A percentile compares a stretch with the other conserved stretches of the same genome.
Evolutionary conservation across 2,888 invertebrate genomes (phyloP).

Genomic region (Thera britannica): DNA sequence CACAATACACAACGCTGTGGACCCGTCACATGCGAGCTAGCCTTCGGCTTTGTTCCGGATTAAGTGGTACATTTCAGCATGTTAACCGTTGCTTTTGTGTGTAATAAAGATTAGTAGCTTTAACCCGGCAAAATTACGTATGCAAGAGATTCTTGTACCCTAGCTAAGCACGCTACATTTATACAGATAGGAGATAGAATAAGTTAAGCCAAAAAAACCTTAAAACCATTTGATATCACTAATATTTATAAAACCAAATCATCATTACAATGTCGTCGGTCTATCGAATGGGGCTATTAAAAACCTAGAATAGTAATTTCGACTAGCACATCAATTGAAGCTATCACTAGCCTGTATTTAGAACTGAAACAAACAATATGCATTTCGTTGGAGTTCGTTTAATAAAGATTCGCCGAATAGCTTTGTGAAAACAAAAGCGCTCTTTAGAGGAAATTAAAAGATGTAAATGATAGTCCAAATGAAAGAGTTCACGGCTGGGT

Average conservation of each 20-base stretch:
- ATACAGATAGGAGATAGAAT: background rate
- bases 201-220: background rate
- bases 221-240: no score
- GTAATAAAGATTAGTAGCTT: conserved; percentile 36
- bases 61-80: conserved; percentile 52
- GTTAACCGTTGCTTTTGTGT: conserved; percentile 37
- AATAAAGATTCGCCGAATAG: conserved; percentile 31
- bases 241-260: no score
- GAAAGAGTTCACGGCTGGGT: conserved; percentile 30
- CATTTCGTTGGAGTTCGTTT: conserved; percentile 28
- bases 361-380: conserved; percentile 23
- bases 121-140: conserved; percentile 15
- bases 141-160: conserved; percentile 32
- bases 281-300: no score
- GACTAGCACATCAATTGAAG: background rate
- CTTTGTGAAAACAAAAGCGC: conserved; percentile 32
- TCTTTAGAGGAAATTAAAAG: conserved; percentile 32
- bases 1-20: conserved; percentile 36
- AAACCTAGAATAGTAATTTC: no score
- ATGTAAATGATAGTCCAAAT: conserved; percentile 35
- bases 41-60: conserved; percentile 51
- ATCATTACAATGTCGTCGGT: no score
- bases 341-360: conserved; percentile 14
- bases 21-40: conserved; percentile 56
- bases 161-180: conserved; percentile 1